Percentiles rank a stretch among this genome's conserved stretches.
Conservation (phyloP, 2,113 vertebrate species). For the Anoura caudifer region DNA sequence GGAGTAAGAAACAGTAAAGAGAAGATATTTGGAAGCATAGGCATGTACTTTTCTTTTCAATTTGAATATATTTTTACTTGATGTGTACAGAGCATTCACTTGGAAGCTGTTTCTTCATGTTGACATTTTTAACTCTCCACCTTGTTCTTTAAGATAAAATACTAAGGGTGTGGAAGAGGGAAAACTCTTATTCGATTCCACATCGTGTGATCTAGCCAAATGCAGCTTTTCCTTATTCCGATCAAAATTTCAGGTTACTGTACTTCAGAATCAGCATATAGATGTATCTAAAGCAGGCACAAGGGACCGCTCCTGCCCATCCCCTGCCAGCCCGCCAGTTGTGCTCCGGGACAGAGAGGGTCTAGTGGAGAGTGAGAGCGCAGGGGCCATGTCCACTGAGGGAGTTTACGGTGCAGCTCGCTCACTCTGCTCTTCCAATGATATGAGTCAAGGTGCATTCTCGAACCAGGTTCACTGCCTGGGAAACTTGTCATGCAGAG, state of each 20-base stretch:
- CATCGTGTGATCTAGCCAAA: not conserved
- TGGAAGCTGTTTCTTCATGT: not conserved
- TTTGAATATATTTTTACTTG: constrained; percentile 6
- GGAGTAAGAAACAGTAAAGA: not conserved
- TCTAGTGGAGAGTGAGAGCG: too few relatives aligned
- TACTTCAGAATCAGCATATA: not conserved
- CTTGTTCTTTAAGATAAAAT: not conserved
- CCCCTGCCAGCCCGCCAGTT: not conserved
- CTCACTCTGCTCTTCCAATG: not conserved
- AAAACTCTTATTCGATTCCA: not conserved
- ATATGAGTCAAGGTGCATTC: not conserved
- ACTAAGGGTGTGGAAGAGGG: not conserved
- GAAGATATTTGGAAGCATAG: constrained; percentile 6
- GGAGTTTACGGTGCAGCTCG: not conserved
- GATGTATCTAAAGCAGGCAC: not conserved
- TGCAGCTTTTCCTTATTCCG: constrained; percentile 19
- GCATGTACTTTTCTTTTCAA: not conserved
- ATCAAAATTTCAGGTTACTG: not conserved
- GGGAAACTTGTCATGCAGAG: not conserved
- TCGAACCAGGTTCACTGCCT: not conserved
- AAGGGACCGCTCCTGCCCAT: not conserved
- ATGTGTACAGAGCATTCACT: not conserved
- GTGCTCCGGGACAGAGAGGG: not conserved
- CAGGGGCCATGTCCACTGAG: not conserved
- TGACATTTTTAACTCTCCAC: not conserved